Evolutionary conservation across 2,888 invertebrate species (phyloP).

Genomic region (Crioceris asparagi): DNA sequence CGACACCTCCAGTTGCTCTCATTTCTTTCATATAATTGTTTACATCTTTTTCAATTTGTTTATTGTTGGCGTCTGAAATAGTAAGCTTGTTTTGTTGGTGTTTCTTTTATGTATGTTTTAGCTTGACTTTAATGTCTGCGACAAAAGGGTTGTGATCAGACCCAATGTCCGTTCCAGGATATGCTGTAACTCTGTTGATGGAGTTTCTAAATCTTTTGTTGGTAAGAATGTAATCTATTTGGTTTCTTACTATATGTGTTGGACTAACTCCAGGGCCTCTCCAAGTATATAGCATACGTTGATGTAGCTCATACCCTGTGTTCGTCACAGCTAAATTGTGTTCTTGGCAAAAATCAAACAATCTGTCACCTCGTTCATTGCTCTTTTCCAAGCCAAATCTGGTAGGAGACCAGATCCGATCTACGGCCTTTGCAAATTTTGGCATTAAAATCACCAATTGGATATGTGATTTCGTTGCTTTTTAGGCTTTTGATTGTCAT

Average conservation of each 20-base stretch:
- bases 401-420: neutral
- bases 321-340: neutral
- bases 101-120: no score
- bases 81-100: no score
- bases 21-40: no score
- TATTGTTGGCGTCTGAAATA: no score
- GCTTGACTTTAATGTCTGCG: no score
- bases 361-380: slow-evolving; percentile 1
- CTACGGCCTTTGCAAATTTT: slow-evolving; percentile 1
- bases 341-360: slow-evolving; percentile 3
- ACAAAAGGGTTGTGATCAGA: slow-evolving; percentile 1
- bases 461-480: neutral
- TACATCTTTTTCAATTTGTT: no score
- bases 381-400: no score
- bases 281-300: slow-evolving; percentile 5
- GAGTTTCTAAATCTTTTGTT: slow-evolving; percentile 2
- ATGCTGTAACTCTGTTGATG: neutral
- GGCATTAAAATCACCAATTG: slow-evolving; percentile 1
- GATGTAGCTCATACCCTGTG: neutral
- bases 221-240: slow-evolving; percentile 2
- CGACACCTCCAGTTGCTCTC: no score
- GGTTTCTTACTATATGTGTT: slow-evolving; percentile 4
- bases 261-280: neutral
- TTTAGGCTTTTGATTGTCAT: neutral
- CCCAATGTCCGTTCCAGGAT: neutral